Percentiles rank a stretch among this genome's conserved stretches.
phyloP scores from a whole-genome alignment of 1,140 invertebrate species.

The Plutomurus gul region DNA sequence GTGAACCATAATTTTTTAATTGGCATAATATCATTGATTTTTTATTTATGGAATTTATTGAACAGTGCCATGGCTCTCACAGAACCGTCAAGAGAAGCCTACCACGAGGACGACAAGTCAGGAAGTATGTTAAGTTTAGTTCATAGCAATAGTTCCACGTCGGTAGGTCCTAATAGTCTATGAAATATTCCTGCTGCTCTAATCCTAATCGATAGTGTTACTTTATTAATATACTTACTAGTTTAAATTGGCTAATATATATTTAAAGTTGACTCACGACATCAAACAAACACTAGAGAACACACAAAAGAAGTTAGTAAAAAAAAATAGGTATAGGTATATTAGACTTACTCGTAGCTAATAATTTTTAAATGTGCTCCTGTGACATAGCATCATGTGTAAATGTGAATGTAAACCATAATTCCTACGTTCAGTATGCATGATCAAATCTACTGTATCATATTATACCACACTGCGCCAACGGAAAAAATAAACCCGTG shows the following conservation, averaged over 20 bases:
- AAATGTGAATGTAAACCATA: no score
- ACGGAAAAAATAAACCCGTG: no score
- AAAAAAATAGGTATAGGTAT: no score
- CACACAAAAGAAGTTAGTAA: no score
- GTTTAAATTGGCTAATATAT: background rate
- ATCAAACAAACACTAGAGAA: no score
- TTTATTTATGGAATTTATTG: constrained; percentile 52
- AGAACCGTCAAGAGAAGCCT: constrained; percentile 83
- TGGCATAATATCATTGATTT: constrained; percentile 50
- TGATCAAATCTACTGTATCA: no score
- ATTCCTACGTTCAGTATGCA: no score
- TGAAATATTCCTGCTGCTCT: constrained; percentile 32
- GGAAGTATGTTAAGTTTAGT: constrained; percentile 92
- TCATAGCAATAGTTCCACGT: constrained; percentile 88
- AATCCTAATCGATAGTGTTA: constrained; percentile 16
- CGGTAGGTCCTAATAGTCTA: constrained; percentile 81
- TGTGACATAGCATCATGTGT: no score
- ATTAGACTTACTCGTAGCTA: no score
- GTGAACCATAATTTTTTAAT: no score
- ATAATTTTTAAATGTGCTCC: no score
- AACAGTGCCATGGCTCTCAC: constrained; percentile 83
- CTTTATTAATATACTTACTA: background rate
- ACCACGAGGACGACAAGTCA: constrained; percentile 83
- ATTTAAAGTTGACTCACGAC: background rate
- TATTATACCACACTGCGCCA: no score